A percentile compares a stretch with the other conserved stretches of the same genome.
Conservation (phyloP, 2,113 vertebrate species). For the Gila orcuttii region DNA sequence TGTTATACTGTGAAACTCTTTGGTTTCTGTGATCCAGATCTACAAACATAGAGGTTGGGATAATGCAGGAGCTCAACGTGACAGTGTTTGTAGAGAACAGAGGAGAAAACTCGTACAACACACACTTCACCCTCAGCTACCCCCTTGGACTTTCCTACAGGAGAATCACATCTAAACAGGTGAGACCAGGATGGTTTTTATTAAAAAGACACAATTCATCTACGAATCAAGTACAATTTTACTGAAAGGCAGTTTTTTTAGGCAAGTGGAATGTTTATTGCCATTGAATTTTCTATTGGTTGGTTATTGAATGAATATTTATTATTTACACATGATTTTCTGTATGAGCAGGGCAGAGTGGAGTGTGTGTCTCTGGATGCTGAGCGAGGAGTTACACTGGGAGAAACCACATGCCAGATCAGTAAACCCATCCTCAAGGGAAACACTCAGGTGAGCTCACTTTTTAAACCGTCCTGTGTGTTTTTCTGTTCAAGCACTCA, state of each 20-base stretch:
- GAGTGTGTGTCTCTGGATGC: slow-evolving; percentile 72
- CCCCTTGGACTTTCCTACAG: slow-evolving; percentile 78
- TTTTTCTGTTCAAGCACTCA: not conserved
- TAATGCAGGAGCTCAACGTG: slow-evolving; percentile 72
- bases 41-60: slow-evolving; percentile 73
- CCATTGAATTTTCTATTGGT: too few relatives aligned
- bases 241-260: too few relatives aligned
- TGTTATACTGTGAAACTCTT: not conserved
- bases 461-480: not conserved
- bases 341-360: slow-evolving; percentile 68
- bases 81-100: slow-evolving; percentile 76
- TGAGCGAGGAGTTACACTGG: slow-evolving; percentile 28
- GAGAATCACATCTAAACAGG: slow-evolving; percentile 67
- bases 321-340: not conserved
- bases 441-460: slow-evolving; percentile 63
- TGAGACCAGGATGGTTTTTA: slow-evolving; percentile 46
- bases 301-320: not conserved
- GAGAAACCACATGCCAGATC: slow-evolving; percentile 72
- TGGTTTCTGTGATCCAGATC: slow-evolving; percentile 57
- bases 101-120: slow-evolving; percentile 82
- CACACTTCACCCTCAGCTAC: slow-evolving; percentile 71
- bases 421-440: slow-evolving; percentile 78
- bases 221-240: too few relatives aligned
- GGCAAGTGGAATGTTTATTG: not conserved
- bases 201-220: too few relatives aligned